Conservation (phyloP, 2,888 invertebrate species). For the Phragmatobia fuliginosa region DNA sequence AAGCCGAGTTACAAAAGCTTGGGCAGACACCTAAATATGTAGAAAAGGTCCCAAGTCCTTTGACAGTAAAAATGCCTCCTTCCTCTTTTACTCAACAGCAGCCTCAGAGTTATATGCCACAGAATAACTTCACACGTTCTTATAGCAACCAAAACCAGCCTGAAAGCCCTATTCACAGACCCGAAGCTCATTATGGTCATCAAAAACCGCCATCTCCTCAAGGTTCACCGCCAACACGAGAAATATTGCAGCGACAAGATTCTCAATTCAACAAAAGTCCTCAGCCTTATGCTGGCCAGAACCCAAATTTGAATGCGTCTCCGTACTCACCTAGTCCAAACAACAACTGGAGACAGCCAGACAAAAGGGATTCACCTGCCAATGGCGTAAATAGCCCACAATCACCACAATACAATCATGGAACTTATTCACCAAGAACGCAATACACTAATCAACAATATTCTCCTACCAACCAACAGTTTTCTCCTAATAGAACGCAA, state of each 20-base stretch:
- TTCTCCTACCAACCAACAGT: constrained; percentile 61
- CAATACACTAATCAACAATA: constrained; percentile 65
- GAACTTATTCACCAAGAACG: constrained; percentile 63
- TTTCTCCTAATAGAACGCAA: constrained; percentile 66
- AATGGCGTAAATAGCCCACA: constrained; percentile 60
- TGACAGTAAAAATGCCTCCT: constrained; percentile 80
- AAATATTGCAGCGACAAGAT: constrained; percentile 79
- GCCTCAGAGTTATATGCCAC: constrained; percentile 74
- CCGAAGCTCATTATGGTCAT: constrained; percentile 81
- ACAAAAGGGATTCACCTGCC: constrained; percentile 78
- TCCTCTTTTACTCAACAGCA: constrained; percentile 76
- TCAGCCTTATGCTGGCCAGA: constrained; percentile 75
- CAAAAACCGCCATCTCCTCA: constrained; percentile 74
- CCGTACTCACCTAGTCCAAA: constrained; percentile 79
- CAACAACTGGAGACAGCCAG: constrained; percentile 82
- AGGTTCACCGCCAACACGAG: constrained; percentile 74
- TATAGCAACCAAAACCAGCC: constrained; percentile 68
- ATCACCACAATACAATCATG: constrained; percentile 46
- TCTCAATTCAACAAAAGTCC: constrained; percentile 85
- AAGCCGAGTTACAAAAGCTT: constrained; percentile 84
- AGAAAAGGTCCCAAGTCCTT: constrained; percentile 80
- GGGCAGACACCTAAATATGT: constrained; percentile 81
- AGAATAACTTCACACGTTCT: constrained; percentile 65
- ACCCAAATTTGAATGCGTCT: constrained; percentile 68
- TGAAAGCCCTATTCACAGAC: constrained; percentile 81